These are phyloP conservation scores for Atherix ibis DNA, from an alignment of 2,888 invertebrate genomes.

Conservation along the genomic window DNA sequence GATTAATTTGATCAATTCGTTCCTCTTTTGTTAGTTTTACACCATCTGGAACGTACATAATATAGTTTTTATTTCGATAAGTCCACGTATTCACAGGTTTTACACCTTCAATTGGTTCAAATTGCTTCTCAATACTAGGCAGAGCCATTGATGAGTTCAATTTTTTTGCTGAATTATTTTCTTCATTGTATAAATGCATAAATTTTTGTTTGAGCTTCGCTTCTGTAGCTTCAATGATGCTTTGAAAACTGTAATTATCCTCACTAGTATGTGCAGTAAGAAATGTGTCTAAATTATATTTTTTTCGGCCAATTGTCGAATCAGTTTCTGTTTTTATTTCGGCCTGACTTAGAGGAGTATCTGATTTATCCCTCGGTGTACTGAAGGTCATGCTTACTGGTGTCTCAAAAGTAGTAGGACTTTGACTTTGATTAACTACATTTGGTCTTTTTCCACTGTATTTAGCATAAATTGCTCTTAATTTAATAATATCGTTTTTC, in stretches of 20 bases:
- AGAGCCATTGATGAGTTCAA: conserved; percentile 45
- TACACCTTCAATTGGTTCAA: conserved; percentile 41
- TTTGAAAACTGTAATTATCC: conserved; percentile 91
- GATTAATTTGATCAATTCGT: conserved; percentile 50
- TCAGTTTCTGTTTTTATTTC: conserved; percentile 5
- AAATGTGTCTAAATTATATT: conserved; percentile 76
- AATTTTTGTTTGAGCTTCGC: conserved; percentile 52
- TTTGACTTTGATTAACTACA: conserved; percentile 39
- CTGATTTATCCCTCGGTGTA: conserved; percentile 18
- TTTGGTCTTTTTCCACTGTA: conserved; percentile 55
- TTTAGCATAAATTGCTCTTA: conserved; percentile 73
- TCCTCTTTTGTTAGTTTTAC: conserved; percentile 56
- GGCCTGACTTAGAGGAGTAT: conserved; percentile 10
- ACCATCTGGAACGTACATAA: conserved; percentile 93
- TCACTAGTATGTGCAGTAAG: conserved; percentile 81
- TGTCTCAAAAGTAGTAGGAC: conserved; percentile 90
- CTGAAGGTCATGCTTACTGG: conserved; percentile 41
- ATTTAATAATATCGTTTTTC: conserved; percentile 71
- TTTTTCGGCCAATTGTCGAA: too few species aligned
- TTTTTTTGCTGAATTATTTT: conserved; percentile 42
- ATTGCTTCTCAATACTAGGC: conserved; percentile 65
- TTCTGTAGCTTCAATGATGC: conserved; percentile 67
- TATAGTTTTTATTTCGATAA: conserved; percentile 75
- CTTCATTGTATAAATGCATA: conserved; percentile 66
- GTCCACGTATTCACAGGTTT: conserved; percentile 67